Conservation (phyloP, 2,113 vertebrate species). For the Nerophis ophidion region DNA sequence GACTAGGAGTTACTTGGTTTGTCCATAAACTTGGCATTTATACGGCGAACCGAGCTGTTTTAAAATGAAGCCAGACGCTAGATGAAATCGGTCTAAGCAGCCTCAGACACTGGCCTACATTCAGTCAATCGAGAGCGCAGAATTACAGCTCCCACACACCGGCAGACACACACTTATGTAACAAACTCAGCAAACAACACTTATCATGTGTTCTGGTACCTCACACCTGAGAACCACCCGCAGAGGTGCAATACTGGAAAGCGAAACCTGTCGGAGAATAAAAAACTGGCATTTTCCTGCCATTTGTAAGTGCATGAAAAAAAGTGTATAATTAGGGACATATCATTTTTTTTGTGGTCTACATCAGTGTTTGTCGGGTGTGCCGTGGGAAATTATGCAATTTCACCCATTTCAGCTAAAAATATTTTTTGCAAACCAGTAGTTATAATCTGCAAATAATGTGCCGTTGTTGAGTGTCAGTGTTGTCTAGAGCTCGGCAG, state of each 20-base stretch:
- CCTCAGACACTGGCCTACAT: constrained; percentile 55
- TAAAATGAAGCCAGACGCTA: constrained; percentile 29
- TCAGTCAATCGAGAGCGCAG: constrained; percentile 47
- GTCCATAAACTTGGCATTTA: constrained; percentile 2
- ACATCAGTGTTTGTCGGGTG: not conserved
- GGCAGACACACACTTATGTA: constrained; percentile 48
- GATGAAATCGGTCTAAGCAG: constrained; percentile 21
- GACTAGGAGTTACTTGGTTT: not conserved
- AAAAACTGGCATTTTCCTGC: not conserved
- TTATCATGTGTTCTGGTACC: constrained; percentile 34
- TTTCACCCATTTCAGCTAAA: too few species aligned
- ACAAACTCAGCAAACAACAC: constrained; percentile 20
- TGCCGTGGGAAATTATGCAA: too few species aligned
- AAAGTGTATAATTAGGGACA: too few species aligned
- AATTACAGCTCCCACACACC: constrained; percentile 59
- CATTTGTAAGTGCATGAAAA: not conserved
- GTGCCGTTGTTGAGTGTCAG: too few species aligned
- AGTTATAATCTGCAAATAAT: too few species aligned
- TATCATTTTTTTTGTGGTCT: too few species aligned
- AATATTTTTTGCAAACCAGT: too few species aligned
- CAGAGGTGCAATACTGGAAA: constrained; percentile 14
- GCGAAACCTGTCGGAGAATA: not conserved
- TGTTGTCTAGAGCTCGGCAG: too few species aligned
- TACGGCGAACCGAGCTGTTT: constrained; percentile 12
- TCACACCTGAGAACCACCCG: constrained; percentile 32